Evolutionary conservation across 2,888 invertebrate species (phyloP), one percentile per base, ranked within the genome.

Genomic region (Archips xylosteana): DNA sequence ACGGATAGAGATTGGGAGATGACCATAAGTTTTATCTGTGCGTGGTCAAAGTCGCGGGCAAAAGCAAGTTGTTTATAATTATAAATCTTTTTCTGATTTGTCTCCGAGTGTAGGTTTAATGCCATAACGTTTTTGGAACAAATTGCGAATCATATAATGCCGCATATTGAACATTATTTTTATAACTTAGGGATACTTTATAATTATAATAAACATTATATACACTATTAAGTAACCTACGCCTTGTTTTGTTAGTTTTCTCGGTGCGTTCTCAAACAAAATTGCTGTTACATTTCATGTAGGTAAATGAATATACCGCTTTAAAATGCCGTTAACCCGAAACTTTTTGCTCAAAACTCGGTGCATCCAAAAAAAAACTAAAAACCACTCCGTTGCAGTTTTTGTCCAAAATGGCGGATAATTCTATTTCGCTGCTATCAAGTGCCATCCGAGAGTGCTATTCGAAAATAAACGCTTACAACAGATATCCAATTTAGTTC

Each of bases 311-410:
- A 61, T n/a, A 42, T 42, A 8, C 13, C 39, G 61, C 39, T n/a
- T 51, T 36, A 15, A 36, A 70, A 63, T 63, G 15, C 32, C 34
- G 42, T 34, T 15, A 57, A 34, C 45, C 15, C 45, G 4, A 57
- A n/a, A 64, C n/a, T 42, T 51, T 66, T 71, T 15, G 1, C 1
- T 8, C 2, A 61, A 23, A 49, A 64, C 32, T 59, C 59, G 9
- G 54, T 70, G 60, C n/a, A 51, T 15, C 42, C 42, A 34, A 47
- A 84, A 86, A 86, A 82, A 79, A 81, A 82, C 82, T 86, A 85
- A 87, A 88, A 88, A 81, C 85, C 85, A 86, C 84, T 88, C 79
- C 78, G 78, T 75, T 83, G 82, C 82, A 83, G 82, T 87, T 87
- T 87, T 84, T 83, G 78, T 78, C 79, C 79, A 81, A 81, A 88